Evolutionary conservation across 1,140 invertebrate genomes (phyloP), one percentile per base, ranked within the genome.

Genomic region (Cataglyphis hispanica): DNA sequence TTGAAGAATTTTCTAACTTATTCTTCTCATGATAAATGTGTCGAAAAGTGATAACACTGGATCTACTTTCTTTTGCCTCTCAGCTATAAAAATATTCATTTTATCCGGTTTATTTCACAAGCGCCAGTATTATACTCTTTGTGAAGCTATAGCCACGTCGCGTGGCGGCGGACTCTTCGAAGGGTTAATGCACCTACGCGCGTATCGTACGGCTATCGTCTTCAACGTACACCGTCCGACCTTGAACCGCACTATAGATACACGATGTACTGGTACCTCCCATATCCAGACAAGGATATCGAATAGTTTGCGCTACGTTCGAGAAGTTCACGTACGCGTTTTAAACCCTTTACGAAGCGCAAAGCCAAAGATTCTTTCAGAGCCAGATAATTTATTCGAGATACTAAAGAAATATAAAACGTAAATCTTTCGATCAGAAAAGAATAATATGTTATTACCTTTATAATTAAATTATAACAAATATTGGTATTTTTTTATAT

Each of bases 161-260:
- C 64, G 56, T 72, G 56, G 74, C 81, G 66, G 60, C 66, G 61
- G 78, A 74, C 85, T 86, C 87, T 84, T 87, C 87, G 87, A 91
- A 91, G 91, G 92, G 93, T 92, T 90, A 93, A 93, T 92, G 91
- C 88, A 90, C 93, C 89, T 92, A 90, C 90, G 90, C 89, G 86
- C 75, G 88, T 91, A 87, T 86, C 85, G 89, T 89, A 83, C 88
- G 87, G 83, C 87, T 90, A 94, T 92, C 92, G 91, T 92, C 89
- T 92, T 92, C 86, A 89, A 87, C 89, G 86, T 90, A 89, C 89
- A 92, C 87, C 90, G 92, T 90, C 92, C 91, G 93, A 93, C 93
- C 93, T 94, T 94, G 93, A 94, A 93, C 91, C 89, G 89, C 74
- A 88, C 90, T 90, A 88, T 69, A 83, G 88, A 85, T 74, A 89